Base-by-base conservation (phyloP, 2,888 invertebrate species). In the Seira sanloemensis region DNA sequence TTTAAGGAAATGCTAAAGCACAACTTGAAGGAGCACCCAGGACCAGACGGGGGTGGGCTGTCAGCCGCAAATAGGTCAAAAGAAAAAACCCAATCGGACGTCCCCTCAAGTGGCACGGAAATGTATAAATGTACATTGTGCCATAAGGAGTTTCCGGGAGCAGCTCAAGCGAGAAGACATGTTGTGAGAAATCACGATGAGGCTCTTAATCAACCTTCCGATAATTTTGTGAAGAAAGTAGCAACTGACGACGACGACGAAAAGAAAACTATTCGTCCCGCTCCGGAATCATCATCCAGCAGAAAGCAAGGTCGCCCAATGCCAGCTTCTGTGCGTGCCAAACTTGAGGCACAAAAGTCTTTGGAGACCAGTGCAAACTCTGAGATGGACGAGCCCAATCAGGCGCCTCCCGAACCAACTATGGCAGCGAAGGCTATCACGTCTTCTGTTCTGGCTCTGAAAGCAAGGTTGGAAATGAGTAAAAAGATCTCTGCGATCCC, bases 1-100 rank as follows among this genome's bases (percentile, higher is more conserved):
- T 83, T 83, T 68, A 73, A 68, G n/a, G 23, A 78, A 18, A n/a
- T 83, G n/a, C 72, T 66, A 0, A 73, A 78, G 46, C 83, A 83
- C 27, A 83, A 83, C 24, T 62, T 83, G 21, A 26, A 54, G 62
- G 27, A 62, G 4, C 83, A 83, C 37, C 74, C 83, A 4, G 78
- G 74, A 19, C 58, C 54, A 9, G 27, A 74, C 0, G 69, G 68
- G 19, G 73, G 67, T 5, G 77, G 72, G 7, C 25, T 37, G 0
- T 73, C 27, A 24, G 81, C 71, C n/a, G n/a, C 75, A 9, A 80
- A 69, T 19, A 69, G 23, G 23, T 18, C 72, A 58, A 25, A 25
- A 18, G 62, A 73, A 58, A 19, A 2, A 1, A 23, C 23, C 1
- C n/a, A 54, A 23, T 4, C 21, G n/a, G n/a, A 7, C 2, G 9